phyloP scores from a whole-genome alignment of 2,113 vertebrate species.

The Takifugu flavidus region DNA sequence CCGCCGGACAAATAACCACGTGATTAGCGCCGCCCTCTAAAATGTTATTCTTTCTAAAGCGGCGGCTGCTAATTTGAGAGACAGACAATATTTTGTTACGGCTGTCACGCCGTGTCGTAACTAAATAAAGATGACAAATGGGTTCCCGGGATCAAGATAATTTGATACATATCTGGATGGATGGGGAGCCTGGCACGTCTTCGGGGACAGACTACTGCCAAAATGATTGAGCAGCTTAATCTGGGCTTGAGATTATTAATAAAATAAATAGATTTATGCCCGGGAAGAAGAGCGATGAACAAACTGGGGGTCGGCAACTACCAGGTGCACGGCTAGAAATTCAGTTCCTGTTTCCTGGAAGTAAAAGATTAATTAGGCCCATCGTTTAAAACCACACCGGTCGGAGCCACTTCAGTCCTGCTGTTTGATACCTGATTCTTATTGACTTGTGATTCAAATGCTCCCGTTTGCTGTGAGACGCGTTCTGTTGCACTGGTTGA shows the following conservation, averaged over 20 bases:
- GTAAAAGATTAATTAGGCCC: no score
- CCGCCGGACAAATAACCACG: background rate
- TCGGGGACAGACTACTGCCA: constrained; percentile 34
- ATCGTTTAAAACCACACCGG: no score
- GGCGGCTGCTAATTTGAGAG: constrained; percentile 12
- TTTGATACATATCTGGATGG: constrained; percentile 32
- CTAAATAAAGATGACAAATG: constrained; percentile 52
- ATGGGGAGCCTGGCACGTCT: constrained; percentile 27
- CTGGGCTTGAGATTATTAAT: constrained; percentile 25
- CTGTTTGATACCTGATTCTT: no score
- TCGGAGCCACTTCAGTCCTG: no score
- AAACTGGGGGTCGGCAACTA: constrained; percentile 17
- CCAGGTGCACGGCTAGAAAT: no score
- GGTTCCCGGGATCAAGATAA: constrained; percentile 26
- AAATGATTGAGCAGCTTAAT: constrained; percentile 48
- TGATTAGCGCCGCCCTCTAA: background rate
- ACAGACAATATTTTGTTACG: constrained; percentile 33
- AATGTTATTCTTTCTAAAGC: constrained; percentile 10
- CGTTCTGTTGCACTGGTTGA: no score
- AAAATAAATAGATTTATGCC: constrained; percentile 41
- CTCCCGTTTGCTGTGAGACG: no score
- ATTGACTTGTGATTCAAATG: no score
- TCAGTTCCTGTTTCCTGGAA: no score
- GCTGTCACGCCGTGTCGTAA: constrained; percentile 27
- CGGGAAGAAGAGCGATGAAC: constrained; percentile 17